Evolutionary conservation across 1,140 invertebrate genomes (phyloP).

Genomic region (Heliconius eleuchia): DNA sequence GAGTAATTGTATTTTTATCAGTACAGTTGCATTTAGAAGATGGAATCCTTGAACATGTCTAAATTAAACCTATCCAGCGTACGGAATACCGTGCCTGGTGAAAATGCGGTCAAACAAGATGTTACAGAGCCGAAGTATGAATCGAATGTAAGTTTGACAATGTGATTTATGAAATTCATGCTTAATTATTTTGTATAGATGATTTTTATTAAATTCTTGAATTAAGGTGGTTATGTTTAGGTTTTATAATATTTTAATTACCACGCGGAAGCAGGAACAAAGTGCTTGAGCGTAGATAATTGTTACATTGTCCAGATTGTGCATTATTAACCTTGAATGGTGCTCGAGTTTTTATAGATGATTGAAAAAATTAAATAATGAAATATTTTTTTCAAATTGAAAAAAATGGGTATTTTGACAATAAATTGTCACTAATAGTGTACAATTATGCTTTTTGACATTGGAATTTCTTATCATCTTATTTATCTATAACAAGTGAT

Average conservation of each 20-base stretch:
- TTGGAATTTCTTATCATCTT: not conserved
- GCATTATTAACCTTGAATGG: slow-evolving; percentile 18
- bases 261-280: not conserved
- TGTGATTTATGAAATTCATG: not conserved
- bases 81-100: slow-evolving; percentile 51
- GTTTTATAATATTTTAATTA: not conserved
- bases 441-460: not conserved
- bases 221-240: not conserved
- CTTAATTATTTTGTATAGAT: not conserved
- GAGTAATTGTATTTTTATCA: slow-evolving; percentile 44
- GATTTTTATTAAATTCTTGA: not conserved
- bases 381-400: not conserved
- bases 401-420: not conserved
- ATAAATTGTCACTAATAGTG: not conserved
- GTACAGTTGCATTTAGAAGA: slow-evolving; percentile 43
- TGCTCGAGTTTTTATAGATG: not conserved
- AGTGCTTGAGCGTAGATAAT: slow-evolving; percentile 1
- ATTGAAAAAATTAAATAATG: not conserved
- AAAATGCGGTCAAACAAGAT: slow-evolving; percentile 54
- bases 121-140: slow-evolving; percentile 57
- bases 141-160: slow-evolving; percentile 56
- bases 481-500: slow-evolving; percentile 7
- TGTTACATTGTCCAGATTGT: slow-evolving; percentile 14
- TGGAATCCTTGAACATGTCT: slow-evolving; percentile 74
- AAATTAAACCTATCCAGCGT: slow-evolving; percentile 71